Conservation (phyloP, 2,113 vertebrate species). For the Perognathus longimembris region DNA sequence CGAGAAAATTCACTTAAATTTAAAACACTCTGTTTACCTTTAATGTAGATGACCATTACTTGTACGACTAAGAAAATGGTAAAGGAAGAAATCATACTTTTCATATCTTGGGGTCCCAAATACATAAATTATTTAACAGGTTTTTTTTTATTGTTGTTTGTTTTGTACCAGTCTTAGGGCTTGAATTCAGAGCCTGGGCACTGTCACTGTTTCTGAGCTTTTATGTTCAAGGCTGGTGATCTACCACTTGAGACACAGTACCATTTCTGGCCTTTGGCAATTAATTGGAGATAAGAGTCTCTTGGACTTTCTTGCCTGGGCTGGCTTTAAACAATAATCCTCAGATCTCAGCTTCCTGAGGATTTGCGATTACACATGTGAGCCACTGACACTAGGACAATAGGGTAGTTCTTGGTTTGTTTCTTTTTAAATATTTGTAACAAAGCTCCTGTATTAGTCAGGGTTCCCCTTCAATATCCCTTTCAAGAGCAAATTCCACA, state of each 20-base stretch:
- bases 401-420: background rate
- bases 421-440: background rate
- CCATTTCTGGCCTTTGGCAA: too few species aligned
- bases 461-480: background rate
- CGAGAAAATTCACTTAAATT: slow-evolving; percentile 41
- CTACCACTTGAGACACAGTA: too few species aligned
- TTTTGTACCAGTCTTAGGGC: background rate
- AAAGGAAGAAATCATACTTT: background rate
- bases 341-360: too few species aligned
- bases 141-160: background rate
- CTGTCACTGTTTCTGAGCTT: too few species aligned
- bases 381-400: too few species aligned
- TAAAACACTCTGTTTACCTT: background rate
- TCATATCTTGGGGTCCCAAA: background rate
- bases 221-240: too few species aligned
- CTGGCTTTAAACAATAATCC: too few species aligned
- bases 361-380: too few species aligned
- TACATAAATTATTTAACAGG: background rate
- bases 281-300: too few species aligned
- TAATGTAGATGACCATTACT: background rate
- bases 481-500: too few species aligned
- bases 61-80: background rate
- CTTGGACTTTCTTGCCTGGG: too few species aligned
- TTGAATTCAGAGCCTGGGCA: too few species aligned
- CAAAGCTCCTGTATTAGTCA: background rate